These are phyloP conservation scores for Aphis gossypii DNA, from an alignment of 1,140 invertebrate genomes.

Conservation along the genomic window DNA sequence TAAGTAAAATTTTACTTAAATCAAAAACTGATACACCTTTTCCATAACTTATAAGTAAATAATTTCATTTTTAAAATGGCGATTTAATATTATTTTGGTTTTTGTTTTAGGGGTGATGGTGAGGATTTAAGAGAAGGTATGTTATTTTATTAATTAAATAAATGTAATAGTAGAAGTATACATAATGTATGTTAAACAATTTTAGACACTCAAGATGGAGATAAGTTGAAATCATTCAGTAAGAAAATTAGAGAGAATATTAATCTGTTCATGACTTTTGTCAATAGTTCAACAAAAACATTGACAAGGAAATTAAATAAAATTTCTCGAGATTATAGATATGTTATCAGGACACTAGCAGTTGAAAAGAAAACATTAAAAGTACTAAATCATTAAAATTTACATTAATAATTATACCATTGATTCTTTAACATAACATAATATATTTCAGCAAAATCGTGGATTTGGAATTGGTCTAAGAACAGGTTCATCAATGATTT, in stretches of 20 bases:
- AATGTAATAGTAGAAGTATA: background rate
- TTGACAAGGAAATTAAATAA: conserved; percentile 85
- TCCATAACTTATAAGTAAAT: background rate
- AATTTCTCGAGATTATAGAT: conserved; percentile 91
- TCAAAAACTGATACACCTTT: background rate
- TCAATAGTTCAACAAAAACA: conserved; percentile 86
- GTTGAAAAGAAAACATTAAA: conserved; percentile 86
- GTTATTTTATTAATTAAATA: background rate
- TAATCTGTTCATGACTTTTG: conserved; percentile 68
- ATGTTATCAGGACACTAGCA: conserved; percentile 81
- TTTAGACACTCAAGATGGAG: conserved; percentile 65
- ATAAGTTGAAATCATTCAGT: conserved; percentile 72
- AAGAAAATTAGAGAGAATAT: conserved; percentile 68
- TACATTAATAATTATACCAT: background rate
- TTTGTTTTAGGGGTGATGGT: background rate
- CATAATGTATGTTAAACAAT: background rate
- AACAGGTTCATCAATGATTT: conserved; percentile 74
- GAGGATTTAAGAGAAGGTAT: background rate
- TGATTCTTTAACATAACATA: conserved; percentile 26
- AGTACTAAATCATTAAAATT: conserved; percentile 66
- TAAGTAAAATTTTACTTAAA: background rate
- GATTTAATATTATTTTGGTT: background rate
- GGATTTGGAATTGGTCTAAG: conserved; percentile 74
- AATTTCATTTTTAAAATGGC: background rate
- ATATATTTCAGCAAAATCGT: conserved; percentile 70